Conservation (phyloP, 2,113 vertebrate species). For the Pollimyrus isidori region DNA sequence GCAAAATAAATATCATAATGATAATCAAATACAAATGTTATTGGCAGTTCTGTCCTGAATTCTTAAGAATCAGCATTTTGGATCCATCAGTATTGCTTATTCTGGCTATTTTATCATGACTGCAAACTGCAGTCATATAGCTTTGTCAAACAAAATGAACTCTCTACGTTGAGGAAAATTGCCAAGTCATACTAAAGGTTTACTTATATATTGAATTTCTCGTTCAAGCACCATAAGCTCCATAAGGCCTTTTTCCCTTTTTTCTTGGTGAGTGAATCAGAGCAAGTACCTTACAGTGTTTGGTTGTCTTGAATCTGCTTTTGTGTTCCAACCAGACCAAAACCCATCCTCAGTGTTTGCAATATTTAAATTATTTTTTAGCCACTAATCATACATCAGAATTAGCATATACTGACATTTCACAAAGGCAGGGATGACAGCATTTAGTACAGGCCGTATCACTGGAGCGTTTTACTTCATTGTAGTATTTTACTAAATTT, state of each 20-base stretch:
- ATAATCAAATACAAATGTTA: slow-evolving; percentile 28
- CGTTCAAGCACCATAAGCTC: background rate
- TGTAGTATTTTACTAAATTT: slow-evolving; percentile 3
- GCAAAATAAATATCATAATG: slow-evolving; percentile 24
- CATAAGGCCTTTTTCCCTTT: background rate
- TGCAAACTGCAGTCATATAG: background rate
- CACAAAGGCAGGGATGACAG: slow-evolving; percentile 13
- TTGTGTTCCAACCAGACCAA: slow-evolving; percentile 13
- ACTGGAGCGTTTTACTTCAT: slow-evolving; percentile 24
- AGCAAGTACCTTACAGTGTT: background rate
- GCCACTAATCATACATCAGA: background rate
- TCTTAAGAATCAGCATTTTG: background rate
- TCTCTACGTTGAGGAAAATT: background rate
- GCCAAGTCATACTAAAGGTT: background rate
- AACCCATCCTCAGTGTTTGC: background rate
- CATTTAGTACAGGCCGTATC: slow-evolving; percentile 35
- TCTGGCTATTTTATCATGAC: background rate
- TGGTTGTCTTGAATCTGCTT: background rate
- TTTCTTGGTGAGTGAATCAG: slow-evolving; percentile 11
- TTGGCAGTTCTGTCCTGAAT: background rate
- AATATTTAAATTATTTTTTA: background rate
- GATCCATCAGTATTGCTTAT: slow-evolving; percentile 24
- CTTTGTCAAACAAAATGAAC: slow-evolving; percentile 11
- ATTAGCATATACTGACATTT: slow-evolving; percentile 14
- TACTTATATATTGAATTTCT: background rate